These are phyloP conservation scores for Polymixis lichenea DNA, from an alignment of 2,888 invertebrate genomes.

Conservation along the genomic window DNA sequence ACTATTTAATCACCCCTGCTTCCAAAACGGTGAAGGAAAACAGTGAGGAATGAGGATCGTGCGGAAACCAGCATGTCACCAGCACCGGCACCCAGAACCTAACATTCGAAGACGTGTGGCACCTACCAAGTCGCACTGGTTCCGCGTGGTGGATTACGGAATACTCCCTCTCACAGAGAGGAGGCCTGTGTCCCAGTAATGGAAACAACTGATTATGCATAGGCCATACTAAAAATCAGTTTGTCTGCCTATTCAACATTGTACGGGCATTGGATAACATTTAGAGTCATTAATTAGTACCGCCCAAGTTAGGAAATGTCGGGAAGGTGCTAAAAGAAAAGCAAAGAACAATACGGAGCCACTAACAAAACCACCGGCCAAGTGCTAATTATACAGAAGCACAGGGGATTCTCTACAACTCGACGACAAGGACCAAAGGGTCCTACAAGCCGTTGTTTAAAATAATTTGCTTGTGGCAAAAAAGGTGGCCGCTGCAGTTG, in stretches of 20 bases:
- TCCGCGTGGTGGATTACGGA: no score
- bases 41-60: no score
- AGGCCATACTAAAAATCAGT: background rate
- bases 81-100: no score
- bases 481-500: constrained; percentile 18
- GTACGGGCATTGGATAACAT: constrained; percentile 40
- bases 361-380: constrained; percentile 39
- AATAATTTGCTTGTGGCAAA: constrained; percentile 44
- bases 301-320: constrained; percentile 34
- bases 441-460: constrained; percentile 18
- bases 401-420: constrained; percentile 34
- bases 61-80: no score
- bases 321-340: constrained; percentile 58
- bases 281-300: constrained; percentile 58
- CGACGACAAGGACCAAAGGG: constrained; percentile 14
- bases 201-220: no score
- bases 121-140: no score
- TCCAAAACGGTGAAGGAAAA: no score
- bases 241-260: background rate
- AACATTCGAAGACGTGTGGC: no score
- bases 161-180: no score
- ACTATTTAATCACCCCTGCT: no score
- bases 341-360: constrained; percentile 49
- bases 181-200: no score
- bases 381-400: constrained; percentile 63